Evolutionary conservation across 2,113 vertebrate genomes (phyloP).

Genomic region (Sarotherodon lohbergeri): DNA sequence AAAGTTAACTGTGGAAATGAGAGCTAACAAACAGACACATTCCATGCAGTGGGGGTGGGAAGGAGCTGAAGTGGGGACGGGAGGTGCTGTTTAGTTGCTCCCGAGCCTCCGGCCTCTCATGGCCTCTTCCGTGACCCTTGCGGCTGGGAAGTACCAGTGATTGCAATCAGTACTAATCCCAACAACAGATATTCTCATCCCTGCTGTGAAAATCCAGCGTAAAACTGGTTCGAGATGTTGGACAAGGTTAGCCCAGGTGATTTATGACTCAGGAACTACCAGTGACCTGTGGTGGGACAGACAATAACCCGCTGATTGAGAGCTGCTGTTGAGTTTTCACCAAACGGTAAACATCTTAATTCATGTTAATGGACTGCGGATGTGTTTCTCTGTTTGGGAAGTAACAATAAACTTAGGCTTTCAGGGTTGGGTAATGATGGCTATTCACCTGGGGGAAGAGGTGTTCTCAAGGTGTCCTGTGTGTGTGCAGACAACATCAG

Average conservation of each 20-base stretch:
- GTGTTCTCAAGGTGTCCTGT: constrained; percentile 27
- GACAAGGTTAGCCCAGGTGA: constrained; percentile 1
- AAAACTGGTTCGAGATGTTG: background rate
- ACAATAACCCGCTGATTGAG: constrained; percentile 34
- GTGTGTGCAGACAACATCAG: background rate
- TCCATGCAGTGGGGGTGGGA: constrained; percentile 30
- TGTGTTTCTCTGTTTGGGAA: constrained; percentile 13
- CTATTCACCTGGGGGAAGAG: background rate
- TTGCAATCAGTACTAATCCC: constrained; percentile 39
- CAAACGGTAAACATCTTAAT: constrained; percentile 41
- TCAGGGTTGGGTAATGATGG: background rate
- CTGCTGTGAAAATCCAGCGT: background rate
- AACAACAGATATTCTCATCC: constrained; percentile 9
- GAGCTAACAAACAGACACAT: constrained; percentile 43
- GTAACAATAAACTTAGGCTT: constrained; percentile 14
- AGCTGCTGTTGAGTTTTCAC: background rate
- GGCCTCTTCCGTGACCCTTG: constrained; percentile 29
- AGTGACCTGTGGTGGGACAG: constrained; percentile 28
- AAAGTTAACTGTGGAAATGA: background rate
- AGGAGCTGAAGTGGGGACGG: background rate
- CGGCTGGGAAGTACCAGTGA: constrained; percentile 19
- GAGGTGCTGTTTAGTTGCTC: constrained; percentile 6
- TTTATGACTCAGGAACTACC: constrained; percentile 42
- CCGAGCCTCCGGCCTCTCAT: background rate
- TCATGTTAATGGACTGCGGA: constrained; percentile 39